Evolutionary conservation across 2,113 vertebrate species (phyloP).

Genomic region (Carassius carassius): DNA sequence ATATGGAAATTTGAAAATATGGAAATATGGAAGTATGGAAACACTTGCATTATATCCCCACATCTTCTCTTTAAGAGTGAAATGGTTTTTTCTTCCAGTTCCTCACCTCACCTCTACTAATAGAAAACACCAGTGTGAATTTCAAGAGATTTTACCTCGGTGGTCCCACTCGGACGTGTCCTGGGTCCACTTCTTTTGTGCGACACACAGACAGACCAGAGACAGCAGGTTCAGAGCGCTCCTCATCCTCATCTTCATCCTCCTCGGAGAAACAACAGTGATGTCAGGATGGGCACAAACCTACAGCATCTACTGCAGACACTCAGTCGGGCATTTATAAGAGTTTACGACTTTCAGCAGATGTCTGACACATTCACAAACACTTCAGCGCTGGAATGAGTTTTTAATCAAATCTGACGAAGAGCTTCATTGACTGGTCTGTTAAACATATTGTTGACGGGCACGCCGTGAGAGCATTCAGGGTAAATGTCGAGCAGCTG

Average conservation of each 20-base stretch:
- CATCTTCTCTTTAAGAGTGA: not conserved
- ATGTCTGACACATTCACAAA: constrained; percentile 42
- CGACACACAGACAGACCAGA: constrained; percentile 59
- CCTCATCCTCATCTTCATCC: constrained; percentile 55
- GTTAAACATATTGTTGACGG: constrained; percentile 19
- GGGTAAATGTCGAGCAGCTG: not conserved
- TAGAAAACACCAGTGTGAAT: too few relatives aligned
- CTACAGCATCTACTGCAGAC: not conserved
- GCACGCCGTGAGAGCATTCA: not conserved
- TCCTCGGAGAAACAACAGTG: constrained; percentile 47
- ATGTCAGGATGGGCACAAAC: constrained; percentile 26
- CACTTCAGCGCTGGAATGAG: not conserved
- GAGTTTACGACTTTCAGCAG: constrained; percentile 18
- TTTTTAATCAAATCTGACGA: not conserved
- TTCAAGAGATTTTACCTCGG: constrained; percentile 34
- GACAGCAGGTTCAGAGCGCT: constrained; percentile 66
- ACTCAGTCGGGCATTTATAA: not conserved
- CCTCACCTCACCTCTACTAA: too few relatives aligned
- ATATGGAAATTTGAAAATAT: too few relatives aligned
- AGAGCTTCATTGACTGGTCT: not conserved
- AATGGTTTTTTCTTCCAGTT: too few relatives aligned
- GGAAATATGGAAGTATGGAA: too few relatives aligned
- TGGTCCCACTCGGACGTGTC: constrained; percentile 56
- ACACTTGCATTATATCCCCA: too few relatives aligned
- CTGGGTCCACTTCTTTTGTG: constrained; percentile 68